phyloP scores from a whole-genome alignment of 2,888 invertebrate genomes.

The Dendrolimus houi region DNA sequence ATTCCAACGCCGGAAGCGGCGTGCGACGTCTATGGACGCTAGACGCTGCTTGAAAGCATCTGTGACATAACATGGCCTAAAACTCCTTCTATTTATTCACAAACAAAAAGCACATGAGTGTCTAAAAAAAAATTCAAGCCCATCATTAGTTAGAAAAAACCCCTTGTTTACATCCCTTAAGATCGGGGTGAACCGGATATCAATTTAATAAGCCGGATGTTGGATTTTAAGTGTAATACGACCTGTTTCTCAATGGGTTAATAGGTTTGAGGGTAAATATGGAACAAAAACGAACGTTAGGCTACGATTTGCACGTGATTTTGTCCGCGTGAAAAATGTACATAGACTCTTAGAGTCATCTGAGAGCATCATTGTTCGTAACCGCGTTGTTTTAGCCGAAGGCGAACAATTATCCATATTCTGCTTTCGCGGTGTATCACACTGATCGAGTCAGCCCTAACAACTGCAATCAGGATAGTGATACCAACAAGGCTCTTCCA shows the following conservation, averaged over 20 bases:
- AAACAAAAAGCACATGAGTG: neutral
- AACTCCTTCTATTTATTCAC: neutral
- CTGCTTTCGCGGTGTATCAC: no score
- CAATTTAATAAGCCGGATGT: slow-evolving; percentile 30
- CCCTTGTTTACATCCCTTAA: slow-evolving; percentile 32
- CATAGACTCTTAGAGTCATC: no score
- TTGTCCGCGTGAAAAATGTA: neutral
- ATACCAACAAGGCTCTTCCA: no score
- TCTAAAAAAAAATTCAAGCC: slow-evolving; percentile 4
- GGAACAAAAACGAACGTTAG: neutral
- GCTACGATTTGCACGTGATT: neutral
- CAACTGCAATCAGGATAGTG: no score
- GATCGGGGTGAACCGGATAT: slow-evolving; percentile 37
- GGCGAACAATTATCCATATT: no score
- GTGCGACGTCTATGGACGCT: no score
- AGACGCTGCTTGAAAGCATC: no score
- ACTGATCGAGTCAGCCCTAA: no score
- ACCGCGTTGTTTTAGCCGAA: no score
- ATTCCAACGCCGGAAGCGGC: no score
- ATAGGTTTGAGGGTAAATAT: slow-evolving; percentile 11
- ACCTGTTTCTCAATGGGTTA: slow-evolving; percentile 34
- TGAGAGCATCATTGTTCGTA: no score
- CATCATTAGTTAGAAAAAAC: slow-evolving; percentile 19
- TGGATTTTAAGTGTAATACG: slow-evolving; percentile 27
- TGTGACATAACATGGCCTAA: no score